These are phyloP conservation scores for Tetragnatha versicolor DNA, from an alignment of 1,140 invertebrate genomes.

Conservation along the genomic window DNA sequence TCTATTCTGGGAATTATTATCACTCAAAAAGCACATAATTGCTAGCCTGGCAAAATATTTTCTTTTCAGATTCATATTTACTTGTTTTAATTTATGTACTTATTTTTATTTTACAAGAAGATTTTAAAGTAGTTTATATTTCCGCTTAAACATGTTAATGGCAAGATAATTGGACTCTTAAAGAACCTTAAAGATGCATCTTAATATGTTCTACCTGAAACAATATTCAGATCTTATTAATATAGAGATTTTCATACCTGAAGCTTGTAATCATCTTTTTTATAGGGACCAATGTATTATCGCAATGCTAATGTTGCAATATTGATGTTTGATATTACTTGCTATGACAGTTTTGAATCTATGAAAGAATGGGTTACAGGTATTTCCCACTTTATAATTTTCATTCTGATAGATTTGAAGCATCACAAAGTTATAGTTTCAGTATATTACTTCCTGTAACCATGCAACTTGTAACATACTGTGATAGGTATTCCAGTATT, in stretches of 20 bases:
- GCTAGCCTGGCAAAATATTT: too few species aligned
- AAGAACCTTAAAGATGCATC: not conserved
- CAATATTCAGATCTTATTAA: not conserved
- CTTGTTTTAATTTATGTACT: too few species aligned
- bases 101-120: not conserved
- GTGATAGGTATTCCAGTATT: too few species aligned
- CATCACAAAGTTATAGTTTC: too few species aligned
- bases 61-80: too few species aligned
- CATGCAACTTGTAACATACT: too few species aligned
- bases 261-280: slow-evolving; percentile 59
- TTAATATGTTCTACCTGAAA: not conserved
- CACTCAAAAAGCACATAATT: too few species aligned
- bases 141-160: not conserved
- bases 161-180: not conserved
- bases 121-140: not conserved
- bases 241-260: slow-evolving; percentile 70
- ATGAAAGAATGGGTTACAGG: slow-evolving; percentile 66
- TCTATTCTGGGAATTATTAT: too few species aligned
- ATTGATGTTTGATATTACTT: slow-evolving; percentile 95
- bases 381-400: too few species aligned
- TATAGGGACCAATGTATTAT: slow-evolving; percentile 94
- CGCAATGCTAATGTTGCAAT: slow-evolving; percentile 97
- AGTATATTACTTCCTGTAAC: too few species aligned
- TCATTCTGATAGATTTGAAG: too few species aligned
- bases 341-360: slow-evolving; percentile 80